phyloP scores from a whole-genome alignment of 2,888 invertebrate species.

The Chrysolina oricalcia region DNA sequence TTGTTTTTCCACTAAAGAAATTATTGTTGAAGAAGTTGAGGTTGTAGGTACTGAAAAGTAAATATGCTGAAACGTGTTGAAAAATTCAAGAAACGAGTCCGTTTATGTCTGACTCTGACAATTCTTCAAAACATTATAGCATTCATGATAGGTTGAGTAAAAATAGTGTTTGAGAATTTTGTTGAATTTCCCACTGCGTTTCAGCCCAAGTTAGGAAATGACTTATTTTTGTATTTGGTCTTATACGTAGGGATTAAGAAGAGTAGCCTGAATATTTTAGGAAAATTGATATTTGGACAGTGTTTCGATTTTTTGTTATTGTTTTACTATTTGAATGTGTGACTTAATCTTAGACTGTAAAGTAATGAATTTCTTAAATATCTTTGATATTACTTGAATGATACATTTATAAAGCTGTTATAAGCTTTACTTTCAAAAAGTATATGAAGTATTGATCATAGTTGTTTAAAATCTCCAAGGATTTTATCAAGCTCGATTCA shows the following conservation, averaged over 20 bases:
- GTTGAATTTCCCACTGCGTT: slow-evolving; percentile 34
- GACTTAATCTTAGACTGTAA: slow-evolving; percentile 40
- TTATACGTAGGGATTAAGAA: slow-evolving; percentile 44
- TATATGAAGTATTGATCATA: slow-evolving; percentile 17
- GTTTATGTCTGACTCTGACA: neutral
- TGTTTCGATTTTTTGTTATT: slow-evolving; percentile 29
- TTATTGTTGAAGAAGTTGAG: slow-evolving; percentile 1
- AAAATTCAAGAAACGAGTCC: neutral
- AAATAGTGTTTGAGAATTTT: neutral
- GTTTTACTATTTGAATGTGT: slow-evolving; percentile 45
- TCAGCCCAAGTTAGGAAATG: slow-evolving; percentile 43
- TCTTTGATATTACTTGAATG: slow-evolving; percentile 41
- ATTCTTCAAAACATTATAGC: neutral
- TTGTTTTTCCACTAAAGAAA: neutral
- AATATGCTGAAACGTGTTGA: slow-evolving; percentile 15
- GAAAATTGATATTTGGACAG: slow-evolving; percentile 35
- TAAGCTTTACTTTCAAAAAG: slow-evolving; percentile 43
- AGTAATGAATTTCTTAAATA: slow-evolving; percentile 35
- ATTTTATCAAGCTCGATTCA: slow-evolving; percentile 2
- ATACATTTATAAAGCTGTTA: slow-evolving; percentile 43
- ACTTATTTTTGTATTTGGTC: slow-evolving; percentile 56
- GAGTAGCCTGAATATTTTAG: slow-evolving; percentile 45
- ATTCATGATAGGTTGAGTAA: neutral
- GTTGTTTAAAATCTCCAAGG: neutral
- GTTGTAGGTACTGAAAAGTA: slow-evolving; percentile 13